Evolutionary conservation across 2,113 vertebrate species (phyloP).

Genomic region (Corythoichthys haematopterus): DNA sequence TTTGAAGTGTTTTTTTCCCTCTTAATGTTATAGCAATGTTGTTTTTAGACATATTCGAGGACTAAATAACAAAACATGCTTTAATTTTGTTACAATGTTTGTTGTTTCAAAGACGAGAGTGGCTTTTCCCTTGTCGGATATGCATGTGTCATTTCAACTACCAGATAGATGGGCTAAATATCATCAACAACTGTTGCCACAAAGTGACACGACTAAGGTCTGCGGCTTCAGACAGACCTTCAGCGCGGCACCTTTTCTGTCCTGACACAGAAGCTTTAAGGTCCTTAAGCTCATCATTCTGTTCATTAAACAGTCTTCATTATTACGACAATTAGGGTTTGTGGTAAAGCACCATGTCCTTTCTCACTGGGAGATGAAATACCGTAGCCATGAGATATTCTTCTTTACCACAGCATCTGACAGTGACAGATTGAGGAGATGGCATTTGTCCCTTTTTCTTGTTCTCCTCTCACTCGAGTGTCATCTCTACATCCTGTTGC

Average conservation of each 20-base stretch:
- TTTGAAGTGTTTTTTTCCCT: not conserved
- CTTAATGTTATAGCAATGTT: not conserved
- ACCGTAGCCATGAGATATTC: not conserved
- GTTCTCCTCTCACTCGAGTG: slow-evolving; percentile 16
- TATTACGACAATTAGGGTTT: slow-evolving; percentile 7
- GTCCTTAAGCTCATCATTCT: not conserved
- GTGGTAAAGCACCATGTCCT: slow-evolving; percentile 1
- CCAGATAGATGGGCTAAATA: not conserved
- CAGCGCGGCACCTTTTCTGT: slow-evolving; percentile 4
- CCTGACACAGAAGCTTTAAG: not conserved
- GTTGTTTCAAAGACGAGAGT: not conserved
- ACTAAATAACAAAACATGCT: not conserved
- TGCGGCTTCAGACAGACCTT: slow-evolving; percentile 41
- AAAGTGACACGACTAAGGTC: slow-evolving; percentile 54
- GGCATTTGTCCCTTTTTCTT: slow-evolving; percentile 17
- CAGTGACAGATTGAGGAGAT: slow-evolving; percentile 21
- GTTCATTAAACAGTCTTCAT: not conserved
- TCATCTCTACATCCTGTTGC: slow-evolving; percentile 1
- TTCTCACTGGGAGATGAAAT: slow-evolving; percentile 6
- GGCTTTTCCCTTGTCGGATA: not conserved
- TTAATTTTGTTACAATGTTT: not conserved
- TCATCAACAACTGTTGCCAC: slow-evolving; percentile 26
- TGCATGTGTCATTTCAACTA: not conserved
- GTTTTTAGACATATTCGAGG: not conserved
- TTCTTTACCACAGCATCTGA: slow-evolving; percentile 22